Percentiles rank a stretch among this genome's conserved stretches.
phyloP scores from a whole-genome alignment of 2,113 vertebrate genomes.

The Montifringilla adamsi region DNA sequence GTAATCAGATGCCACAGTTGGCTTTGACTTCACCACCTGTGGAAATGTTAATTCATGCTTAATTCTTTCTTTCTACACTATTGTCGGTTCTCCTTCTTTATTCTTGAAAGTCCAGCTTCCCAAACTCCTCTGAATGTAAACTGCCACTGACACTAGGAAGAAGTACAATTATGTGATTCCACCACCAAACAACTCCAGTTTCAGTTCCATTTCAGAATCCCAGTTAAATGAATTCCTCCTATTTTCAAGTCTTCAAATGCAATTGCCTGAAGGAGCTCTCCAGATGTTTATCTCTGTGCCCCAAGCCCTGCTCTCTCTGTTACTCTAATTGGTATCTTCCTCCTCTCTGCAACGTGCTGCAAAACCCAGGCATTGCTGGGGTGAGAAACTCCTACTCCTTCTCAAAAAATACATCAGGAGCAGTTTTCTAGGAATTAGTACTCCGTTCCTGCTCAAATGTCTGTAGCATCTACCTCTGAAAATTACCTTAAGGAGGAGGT shows the following conservation, averaged over 20 bases:
- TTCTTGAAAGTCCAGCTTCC: not conserved
- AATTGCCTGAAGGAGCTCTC: constrained; percentile 19
- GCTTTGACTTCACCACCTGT: not conserved
- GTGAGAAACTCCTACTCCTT: not conserved
- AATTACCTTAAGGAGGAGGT: not conserved
- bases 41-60: not conserved
- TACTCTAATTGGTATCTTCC: constrained; percentile 32
- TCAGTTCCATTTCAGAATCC: constrained; percentile 6
- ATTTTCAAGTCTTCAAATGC: constrained; percentile 27
- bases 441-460: not conserved
- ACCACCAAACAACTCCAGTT: not conserved
- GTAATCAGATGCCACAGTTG: not conserved
- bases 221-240: constrained; percentile 6
- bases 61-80: not conserved
- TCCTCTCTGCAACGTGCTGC: not conserved
- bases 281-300: constrained; percentile 45
- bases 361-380: not conserved
- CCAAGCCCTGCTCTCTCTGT: not conserved
- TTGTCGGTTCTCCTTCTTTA: not conserved
- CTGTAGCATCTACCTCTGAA: not conserved
- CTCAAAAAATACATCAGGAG: not conserved
- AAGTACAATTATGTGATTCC: not conserved
- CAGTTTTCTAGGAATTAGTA: not conserved
- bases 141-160: not conserved
- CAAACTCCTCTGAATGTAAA: not conserved